Evolutionary conservation across 2,888 invertebrate genomes (phyloP), one percentile per base, ranked within the genome.

Genomic region (Mesorhabditis belari): DNA sequence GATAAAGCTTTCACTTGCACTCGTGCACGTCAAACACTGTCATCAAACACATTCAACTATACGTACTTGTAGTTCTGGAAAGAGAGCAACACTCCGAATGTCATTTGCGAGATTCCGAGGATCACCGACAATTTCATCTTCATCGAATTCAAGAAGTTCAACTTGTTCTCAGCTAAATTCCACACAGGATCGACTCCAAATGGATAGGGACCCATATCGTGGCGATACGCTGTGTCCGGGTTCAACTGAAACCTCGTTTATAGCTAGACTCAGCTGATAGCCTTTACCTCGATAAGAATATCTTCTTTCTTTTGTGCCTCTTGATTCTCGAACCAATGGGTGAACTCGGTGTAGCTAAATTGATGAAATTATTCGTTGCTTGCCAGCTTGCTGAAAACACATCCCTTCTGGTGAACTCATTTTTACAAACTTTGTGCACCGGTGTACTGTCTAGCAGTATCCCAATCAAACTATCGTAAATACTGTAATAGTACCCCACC

Each of bases 131-230:
- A 60, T 58, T 81, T 81, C 81, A 81, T 81, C 65, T 81, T 81
- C 77, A 81, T 79, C 12, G 81, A 81, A 69, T 81, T 81, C 51
- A 76, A 61, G 70, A 80, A 81, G 65, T 75, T 75, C 21, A 81
- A 64, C 61, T 77, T 76, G 69, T 82, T 82, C 59, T 76, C 77
- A 23, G 77, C 78, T 25, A 81, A 58, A 51, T 77, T 76, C 81
- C 81, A 81, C 19, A 81, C 81, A 12, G 84, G 84, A 70, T 85
- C 84, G 26, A 84, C 69, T 26, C 84, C 84, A 69, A 83, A 80
- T 5, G 81, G 81, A 67, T 84, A 85, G n/a, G 74, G 83, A 61
- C 68, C 76, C 51, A 50, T 51, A 19, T 61, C 63, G 56, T 71
- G 72, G 27, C 64, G 55, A 58, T 67, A 79, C 6, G 74, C 71